Percentiles rank a stretch among this genome's conserved stretches.
phyloP scores from a whole-genome alignment of 2,888 invertebrate species.

The Megaustenia siamemsis region DNA sequence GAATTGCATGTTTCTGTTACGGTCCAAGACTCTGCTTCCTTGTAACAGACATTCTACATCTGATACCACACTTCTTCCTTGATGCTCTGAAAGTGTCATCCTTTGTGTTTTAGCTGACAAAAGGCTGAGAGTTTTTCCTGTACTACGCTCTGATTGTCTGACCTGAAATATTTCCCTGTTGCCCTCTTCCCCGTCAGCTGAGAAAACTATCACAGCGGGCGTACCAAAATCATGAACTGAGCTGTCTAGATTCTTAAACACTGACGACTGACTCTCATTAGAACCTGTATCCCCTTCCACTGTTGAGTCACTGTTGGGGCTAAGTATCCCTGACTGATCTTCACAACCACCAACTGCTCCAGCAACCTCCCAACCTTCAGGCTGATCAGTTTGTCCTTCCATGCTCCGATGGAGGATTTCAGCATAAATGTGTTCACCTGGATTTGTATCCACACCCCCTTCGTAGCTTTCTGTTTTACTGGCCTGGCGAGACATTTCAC shows the following conservation, averaged over 20 bases:
- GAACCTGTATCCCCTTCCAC: slow-evolving; percentile 48
- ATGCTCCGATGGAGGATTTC: slow-evolving; percentile 54
- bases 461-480: slow-evolving; percentile 74
- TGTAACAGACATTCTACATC: neutral
- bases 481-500: slow-evolving; percentile 74
- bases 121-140: no score
- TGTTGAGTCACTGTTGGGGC: slow-evolving; percentile 51
- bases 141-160: neutral
- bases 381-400: slow-evolving; percentile 9
- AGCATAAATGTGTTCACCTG: slow-evolving; percentile 59
- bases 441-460: slow-evolving; percentile 61
- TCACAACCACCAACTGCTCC: slow-evolving; percentile 43
- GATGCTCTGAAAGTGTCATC: neutral
- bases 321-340: neutral
- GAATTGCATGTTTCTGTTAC: neutral
- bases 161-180: neutral
- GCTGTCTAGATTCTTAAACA: neutral
- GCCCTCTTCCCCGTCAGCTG: neutral
- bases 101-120: neutral
- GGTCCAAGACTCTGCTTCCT: neutral
- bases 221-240: no score
- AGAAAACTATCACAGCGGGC: neutral
- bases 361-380: slow-evolving; percentile 29
- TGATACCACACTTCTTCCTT: neutral
- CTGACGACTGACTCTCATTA: slow-evolving; percentile 26